Conservation (phyloP, 2,888 invertebrate genomes). For the Nemurella pictetii region DNA sequence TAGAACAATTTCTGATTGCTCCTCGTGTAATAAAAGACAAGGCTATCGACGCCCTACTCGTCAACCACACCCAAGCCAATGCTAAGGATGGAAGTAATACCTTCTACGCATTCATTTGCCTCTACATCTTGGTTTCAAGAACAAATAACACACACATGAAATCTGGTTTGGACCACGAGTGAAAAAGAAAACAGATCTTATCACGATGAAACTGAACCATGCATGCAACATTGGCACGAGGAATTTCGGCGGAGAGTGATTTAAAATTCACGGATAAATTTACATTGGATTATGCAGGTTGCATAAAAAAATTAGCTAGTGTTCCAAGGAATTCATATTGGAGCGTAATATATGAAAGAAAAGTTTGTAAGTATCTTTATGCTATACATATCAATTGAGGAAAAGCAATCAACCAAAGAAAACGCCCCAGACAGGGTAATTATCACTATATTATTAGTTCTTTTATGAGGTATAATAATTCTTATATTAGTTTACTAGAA, state of each 20-base stretch:
- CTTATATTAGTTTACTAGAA: background rate
- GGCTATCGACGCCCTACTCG: background rate
- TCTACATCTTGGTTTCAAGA: background rate
- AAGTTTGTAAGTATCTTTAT: too few species aligned
- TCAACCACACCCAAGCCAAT: background rate
- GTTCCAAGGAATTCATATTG: too few species aligned
- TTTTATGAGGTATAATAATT: too few species aligned
- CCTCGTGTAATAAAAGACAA: background rate
- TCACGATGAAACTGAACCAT: background rate
- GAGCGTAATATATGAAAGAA: too few species aligned
- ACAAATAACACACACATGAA: background rate
- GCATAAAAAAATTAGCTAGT: too few species aligned
- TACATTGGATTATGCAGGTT: too few species aligned
- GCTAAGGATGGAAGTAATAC: background rate
- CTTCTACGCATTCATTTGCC: background rate
- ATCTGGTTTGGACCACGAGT: background rate
- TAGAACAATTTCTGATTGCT: background rate
- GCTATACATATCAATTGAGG: too few species aligned
- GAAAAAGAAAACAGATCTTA: background rate
- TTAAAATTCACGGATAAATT: background rate
- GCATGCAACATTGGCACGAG: background rate
- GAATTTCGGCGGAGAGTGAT: background rate
- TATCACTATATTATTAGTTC: too few species aligned
- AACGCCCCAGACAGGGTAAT: too few species aligned
- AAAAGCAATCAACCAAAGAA: too few species aligned